phyloP scores from a whole-genome alignment of 23 tunicate species.

The Phallusia fumigata region DNA sequence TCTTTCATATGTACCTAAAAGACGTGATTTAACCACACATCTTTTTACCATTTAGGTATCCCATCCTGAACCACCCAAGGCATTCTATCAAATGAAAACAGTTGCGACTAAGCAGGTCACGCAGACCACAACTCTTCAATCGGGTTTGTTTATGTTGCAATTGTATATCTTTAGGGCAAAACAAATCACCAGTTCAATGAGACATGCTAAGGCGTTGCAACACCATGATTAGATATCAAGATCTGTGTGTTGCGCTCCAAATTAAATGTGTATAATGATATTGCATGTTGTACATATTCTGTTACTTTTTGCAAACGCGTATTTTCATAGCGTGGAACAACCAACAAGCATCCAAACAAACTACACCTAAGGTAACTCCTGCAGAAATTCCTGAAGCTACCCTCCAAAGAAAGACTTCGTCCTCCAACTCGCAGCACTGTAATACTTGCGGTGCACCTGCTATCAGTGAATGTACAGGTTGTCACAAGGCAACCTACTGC shows the following conservation, averaged over 20 bases:
- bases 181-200: no score
- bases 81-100: background rate
- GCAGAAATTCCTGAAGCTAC: background rate
- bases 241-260: no score
- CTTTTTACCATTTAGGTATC: background rate
- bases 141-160: background rate
- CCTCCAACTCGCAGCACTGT: conserved; percentile 24
- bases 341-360: background rate
- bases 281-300: no score
- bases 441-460: conserved; percentile 70
- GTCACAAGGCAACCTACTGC: conserved; percentile 79
- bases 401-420: background rate
- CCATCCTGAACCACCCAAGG: background rate
- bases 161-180: background rate
- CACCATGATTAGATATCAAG: no score
- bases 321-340: no score
- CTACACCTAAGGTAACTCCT: background rate
- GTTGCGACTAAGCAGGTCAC: background rate
- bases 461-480: conserved; percentile 76
- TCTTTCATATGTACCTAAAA: no score
- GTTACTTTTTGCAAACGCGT: no score
- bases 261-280: no score
- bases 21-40: no score
- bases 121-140: background rate
- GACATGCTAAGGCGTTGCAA: no score